phyloP scores from a whole-genome alignment of 2,113 vertebrate genomes.

The Corvus moneduloides region DNA sequence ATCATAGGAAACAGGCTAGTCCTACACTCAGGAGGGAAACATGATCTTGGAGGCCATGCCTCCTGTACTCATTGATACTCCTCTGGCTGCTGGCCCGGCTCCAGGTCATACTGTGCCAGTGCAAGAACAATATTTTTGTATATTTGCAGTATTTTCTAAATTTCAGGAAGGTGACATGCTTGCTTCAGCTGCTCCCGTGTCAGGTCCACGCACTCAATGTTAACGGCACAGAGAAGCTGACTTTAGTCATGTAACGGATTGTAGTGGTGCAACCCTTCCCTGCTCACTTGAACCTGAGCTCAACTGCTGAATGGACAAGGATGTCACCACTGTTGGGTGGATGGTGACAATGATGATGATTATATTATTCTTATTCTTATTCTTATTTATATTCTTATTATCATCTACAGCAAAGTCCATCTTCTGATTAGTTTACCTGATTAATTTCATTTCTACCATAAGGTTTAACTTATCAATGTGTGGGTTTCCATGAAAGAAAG shows the following conservation, averaged over 20 bases:
- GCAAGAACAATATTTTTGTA: background rate
- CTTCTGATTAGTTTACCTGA: background rate
- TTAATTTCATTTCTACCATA: background rate
- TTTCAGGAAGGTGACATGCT: background rate
- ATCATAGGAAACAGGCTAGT: background rate
- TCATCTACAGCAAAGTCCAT: background rate
- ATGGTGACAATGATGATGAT: background rate
- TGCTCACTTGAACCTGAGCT: background rate
- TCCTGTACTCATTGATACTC: background rate
- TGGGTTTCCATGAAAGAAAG: background rate
- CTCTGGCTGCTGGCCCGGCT: background rate
- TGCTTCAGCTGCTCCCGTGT: fast-evolving
- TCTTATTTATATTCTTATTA: background rate
- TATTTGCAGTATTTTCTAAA: background rate
- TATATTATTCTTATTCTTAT: background rate
- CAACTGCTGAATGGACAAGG: background rate
- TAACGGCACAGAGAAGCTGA: background rate
- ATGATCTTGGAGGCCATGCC: background rate
- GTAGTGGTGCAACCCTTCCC: background rate
- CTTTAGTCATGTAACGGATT: too few relatives aligned
- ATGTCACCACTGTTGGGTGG: background rate
- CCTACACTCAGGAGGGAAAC: background rate
- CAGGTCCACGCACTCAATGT: fast-evolving
- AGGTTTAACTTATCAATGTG: background rate
- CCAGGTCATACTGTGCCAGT: background rate